Percentiles rank a stretch among this genome's conserved stretches.
Conservation (phyloP, 2,113 vertebrate genomes). For the Peromyscus californicus region DNA sequence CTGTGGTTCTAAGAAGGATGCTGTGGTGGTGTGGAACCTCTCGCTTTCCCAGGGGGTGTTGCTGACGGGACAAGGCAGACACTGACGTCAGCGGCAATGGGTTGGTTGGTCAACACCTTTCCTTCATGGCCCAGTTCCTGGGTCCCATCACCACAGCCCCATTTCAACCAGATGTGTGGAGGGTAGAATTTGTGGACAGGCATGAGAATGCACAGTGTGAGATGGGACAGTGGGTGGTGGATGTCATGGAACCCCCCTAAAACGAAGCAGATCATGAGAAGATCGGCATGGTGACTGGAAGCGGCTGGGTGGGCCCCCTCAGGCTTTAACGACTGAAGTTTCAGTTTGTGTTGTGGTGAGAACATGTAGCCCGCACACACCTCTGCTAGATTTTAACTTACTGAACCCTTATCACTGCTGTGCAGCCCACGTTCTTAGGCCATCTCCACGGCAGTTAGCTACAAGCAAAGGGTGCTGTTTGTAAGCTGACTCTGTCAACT, state of each 20-base stretch:
- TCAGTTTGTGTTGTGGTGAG: background rate
- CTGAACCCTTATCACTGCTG: no score
- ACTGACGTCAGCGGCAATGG: fast-evolving
- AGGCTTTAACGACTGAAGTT: background rate
- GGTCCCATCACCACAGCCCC: background rate
- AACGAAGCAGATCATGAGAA: background rate
- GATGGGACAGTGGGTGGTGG: background rate
- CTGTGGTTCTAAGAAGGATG: background rate
- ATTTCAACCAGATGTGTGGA: background rate
- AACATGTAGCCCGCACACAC: background rate
- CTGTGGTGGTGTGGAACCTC: background rate
- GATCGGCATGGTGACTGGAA: background rate
- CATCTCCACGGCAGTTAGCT: background rate
- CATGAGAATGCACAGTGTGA: background rate
- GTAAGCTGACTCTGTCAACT: background rate
- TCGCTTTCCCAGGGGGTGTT: background rate
- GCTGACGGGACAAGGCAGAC: background rate
- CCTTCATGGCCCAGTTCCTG: background rate
- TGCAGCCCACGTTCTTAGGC: background rate
- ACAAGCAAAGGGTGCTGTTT: background rate
- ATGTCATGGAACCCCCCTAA: background rate
- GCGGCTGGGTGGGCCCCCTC: background rate
- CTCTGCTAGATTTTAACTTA: background rate
- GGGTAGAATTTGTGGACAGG: background rate
- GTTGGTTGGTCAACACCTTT: background rate